Percentiles rank a stretch among this genome's conserved stretches.
Evolutionary conservation across 1,140 invertebrate genomes (phyloP).

Genomic region (Trachymyrmex septentrionalis): DNA sequence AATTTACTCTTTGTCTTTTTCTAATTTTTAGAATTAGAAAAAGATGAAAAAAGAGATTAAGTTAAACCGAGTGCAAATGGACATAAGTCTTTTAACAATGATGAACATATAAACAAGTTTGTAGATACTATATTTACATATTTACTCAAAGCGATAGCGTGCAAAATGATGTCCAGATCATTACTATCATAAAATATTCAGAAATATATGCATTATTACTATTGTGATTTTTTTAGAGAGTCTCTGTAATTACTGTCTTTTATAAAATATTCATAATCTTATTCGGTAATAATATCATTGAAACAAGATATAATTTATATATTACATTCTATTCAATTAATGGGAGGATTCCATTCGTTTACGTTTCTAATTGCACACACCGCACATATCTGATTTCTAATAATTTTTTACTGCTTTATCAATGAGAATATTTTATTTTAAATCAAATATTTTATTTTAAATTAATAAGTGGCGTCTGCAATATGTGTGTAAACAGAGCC

Average conservation of each 20-base stretch:
- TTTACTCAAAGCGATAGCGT: not conserved
- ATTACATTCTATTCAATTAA: not conserved
- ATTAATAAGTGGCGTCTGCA: no score
- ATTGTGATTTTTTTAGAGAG: not conserved
- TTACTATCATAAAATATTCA: not conserved
- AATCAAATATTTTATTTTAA: no score
- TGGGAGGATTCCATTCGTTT: no score
- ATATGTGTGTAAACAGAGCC: no score
- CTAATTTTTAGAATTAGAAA: no score
- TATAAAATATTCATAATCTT: not conserved
- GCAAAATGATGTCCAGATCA: not conserved
- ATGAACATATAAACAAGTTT: conserved; percentile 51
- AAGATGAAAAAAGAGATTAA: no score
- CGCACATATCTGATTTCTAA: no score
- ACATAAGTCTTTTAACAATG: conserved; percentile 8
- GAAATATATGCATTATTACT: not conserved
- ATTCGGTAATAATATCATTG: not conserved
- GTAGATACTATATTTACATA: conserved; percentile 25
- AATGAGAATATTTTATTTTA: no score
- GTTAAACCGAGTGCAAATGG: no score
- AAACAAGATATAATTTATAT: not conserved
- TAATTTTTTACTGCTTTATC: no score
- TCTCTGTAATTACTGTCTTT: not conserved
- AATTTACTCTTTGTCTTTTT: no score
- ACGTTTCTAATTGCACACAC: no score